These are phyloP conservation scores for Epistrophe grossulariae DNA, from an alignment of 2,888 invertebrate genomes.

Conservation along the genomic window DNA sequence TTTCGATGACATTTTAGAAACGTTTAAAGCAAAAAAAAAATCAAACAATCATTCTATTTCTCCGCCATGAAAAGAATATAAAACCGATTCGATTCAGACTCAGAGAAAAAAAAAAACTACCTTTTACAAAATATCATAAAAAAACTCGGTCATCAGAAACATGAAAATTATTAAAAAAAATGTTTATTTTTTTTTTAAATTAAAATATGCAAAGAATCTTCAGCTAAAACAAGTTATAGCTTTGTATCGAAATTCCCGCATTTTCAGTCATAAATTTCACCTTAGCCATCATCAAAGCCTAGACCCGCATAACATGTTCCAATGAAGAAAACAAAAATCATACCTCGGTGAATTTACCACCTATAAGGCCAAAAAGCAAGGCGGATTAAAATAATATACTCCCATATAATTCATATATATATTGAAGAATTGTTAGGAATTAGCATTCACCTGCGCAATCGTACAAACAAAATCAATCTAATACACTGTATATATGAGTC, in stretches of 20 bases:
- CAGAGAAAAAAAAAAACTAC: too few species aligned
- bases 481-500: not conserved
- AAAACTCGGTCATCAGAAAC: conserved; percentile 5
- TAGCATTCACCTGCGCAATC: conserved; percentile 66
- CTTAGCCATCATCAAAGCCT: conserved; percentile 22
- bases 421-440: conserved; percentile 57
- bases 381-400: not conserved
- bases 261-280: conserved; percentile 30
- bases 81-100: too few species aligned
- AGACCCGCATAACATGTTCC: conserved; percentile 26
- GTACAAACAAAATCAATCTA: conserved; percentile 1
- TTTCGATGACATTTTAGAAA: too few species aligned
- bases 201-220: conserved; percentile 28
- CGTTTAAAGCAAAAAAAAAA: too few species aligned
- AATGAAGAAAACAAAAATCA: not conserved
- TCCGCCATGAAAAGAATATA: too few species aligned
- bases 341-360: not conserved
- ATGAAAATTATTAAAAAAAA: not conserved
- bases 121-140: too few species aligned
- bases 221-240: not conserved
- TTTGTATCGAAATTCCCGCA: conserved; percentile 13
- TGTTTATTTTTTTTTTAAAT: not conserved
- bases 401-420: conserved; percentile 37
- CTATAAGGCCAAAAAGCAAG: conserved; percentile 30
- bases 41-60: too few species aligned